Evolutionary conservation across 2,797 vertebrate genomes (phyloP), one percentile per base, ranked within the genome.

Genomic region (Pterois miles): DNA sequence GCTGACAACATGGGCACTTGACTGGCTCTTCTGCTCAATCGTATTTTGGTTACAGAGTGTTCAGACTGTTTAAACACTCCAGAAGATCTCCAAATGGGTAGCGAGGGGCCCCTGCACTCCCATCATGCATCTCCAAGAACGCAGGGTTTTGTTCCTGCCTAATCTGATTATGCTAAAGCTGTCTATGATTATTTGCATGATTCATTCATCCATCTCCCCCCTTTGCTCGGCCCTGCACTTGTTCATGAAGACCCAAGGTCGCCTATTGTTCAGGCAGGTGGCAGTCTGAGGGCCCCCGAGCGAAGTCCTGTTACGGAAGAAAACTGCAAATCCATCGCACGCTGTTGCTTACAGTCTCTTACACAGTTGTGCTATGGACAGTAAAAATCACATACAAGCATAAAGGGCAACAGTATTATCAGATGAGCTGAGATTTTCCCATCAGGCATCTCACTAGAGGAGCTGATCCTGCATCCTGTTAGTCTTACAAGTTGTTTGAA

Each of bases 221-320:
- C 70, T n/a, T 18, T 10, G 29, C 50, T 76, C 74, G 57, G 52
- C 74, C 82, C 58, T 63, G 40, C 40, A 43, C 73, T 85, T 81
- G 81, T 86, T 82, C 64, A 74, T 22, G 23, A 31, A 68, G 65
- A 78, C 67, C 74, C 29, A 78, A 81, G 73, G 71, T 36, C 48
- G 73, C 71, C 81, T 81, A 89, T 93, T 94, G 90, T 91, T 90
- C 83, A 67, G 75, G 81, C 89, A 92, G 88, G 87, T 91, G 92
- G 90, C 74, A 77, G 75, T 81, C 38, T 67, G 43, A 54, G 54
- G 65, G 40, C 60, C 83, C 72, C 76, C 25, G 0, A 65, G 52
- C 73, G 62, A n/a, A 38, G 75, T 71, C 22, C 29, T 6, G 9
- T 52, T 48, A 54, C 2, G 69, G 56, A 69, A 31, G 33, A 77